Conservation (phyloP, 2,113 vertebrate genomes). For the Ceyx melanurus region DNA sequence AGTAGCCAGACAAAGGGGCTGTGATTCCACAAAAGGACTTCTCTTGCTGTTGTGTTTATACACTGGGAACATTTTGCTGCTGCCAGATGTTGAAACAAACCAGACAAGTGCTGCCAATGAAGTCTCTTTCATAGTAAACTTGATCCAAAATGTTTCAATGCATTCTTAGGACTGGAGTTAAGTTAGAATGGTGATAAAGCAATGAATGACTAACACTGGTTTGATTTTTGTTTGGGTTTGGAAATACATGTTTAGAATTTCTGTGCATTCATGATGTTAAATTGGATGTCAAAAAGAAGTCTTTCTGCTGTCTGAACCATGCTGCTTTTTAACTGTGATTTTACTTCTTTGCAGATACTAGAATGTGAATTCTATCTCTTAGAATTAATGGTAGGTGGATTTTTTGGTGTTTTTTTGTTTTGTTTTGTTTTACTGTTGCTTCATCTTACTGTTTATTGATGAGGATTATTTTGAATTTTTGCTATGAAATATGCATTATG, state of each 20-base stretch:
- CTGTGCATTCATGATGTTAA: not conserved
- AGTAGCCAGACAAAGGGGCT: not conserved
- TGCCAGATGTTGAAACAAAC: not conserved
- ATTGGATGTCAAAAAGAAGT: not conserved
- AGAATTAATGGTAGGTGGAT: slow-evolving; percentile 93
- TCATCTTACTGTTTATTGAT: not conserved
- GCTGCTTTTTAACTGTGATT: not conserved
- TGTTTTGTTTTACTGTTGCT: not conserved
- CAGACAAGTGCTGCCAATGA: not conserved
- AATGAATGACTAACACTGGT: not conserved
- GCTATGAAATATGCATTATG: not conserved
- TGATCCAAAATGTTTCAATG: not conserved
- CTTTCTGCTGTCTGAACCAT: not conserved
- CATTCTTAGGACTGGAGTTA: not conserved
- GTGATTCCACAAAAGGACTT: not conserved
- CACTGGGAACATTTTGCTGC: not conserved
- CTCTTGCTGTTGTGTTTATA: not conserved
- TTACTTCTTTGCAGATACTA: slow-evolving; percentile 85
- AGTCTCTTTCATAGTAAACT: not conserved
- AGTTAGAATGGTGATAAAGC: not conserved
- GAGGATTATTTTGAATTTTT: not conserved
- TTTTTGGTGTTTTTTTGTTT: not conserved
- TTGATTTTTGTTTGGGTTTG: not conserved
- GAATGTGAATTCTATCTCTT: slow-evolving; percentile 99
- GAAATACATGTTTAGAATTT: not conserved